Evolutionary conservation across 1,140 invertebrate genomes (phyloP).

Genomic region (Hyles euphorbiae): DNA sequence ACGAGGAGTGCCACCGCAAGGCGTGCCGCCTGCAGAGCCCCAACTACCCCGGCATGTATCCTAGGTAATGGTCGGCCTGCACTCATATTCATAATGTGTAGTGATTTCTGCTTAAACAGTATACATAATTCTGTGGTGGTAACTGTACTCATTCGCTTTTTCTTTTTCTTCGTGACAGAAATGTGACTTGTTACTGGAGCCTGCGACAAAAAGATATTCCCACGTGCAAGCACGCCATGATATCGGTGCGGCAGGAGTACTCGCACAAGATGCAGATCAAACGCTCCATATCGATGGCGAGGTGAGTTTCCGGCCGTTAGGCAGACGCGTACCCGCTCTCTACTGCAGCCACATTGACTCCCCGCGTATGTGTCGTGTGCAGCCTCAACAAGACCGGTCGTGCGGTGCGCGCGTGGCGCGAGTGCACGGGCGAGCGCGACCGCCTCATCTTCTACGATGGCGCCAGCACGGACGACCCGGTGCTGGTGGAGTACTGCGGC

Average conservation of each 20-base stretch:
- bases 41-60: constrained; percentile 95
- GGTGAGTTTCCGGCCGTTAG: constrained; percentile 32
- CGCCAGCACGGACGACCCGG: constrained; percentile 84
- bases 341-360: background rate
- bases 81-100: background rate
- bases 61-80: constrained; percentile 51
- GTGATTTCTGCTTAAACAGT: background rate
- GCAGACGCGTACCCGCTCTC: background rate
- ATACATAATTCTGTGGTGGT: too few species aligned
- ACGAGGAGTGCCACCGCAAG: constrained; percentile 90
- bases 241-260: constrained; percentile 84
- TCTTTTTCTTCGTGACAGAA: constrained; percentile 28
- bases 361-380: background rate
- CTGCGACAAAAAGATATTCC: constrained; percentile 88
- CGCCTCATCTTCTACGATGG: constrained; percentile 92
- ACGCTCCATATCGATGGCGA: constrained; percentile 77
- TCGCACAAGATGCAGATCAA: constrained; percentile 84
- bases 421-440: constrained; percentile 88
- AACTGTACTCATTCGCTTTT: too few species aligned
- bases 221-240: constrained; percentile 92
- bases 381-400: constrained; percentile 81
- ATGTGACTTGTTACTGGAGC: constrained; percentile 89
- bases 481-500: constrained; percentile 91
- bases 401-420: constrained; percentile 85
- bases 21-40: constrained; percentile 88